phyloP scores from a whole-genome alignment of 2,113 vertebrate species.

The Tonatia bakeri region DNA sequence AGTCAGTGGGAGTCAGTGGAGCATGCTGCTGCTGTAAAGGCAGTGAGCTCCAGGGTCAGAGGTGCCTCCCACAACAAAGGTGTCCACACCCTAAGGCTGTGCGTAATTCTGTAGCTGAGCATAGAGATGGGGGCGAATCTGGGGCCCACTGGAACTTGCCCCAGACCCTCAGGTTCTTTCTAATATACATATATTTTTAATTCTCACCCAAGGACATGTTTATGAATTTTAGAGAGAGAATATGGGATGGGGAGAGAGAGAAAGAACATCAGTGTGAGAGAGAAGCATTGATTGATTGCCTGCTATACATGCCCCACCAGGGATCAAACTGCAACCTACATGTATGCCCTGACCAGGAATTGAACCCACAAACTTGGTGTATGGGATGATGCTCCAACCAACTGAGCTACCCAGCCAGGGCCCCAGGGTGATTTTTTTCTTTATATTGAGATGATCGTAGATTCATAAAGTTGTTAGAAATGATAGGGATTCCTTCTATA shows the following conservation, averaged over 20 bases:
- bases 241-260: no score
- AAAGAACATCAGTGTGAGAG: no score
- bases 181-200: no score
- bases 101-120: background rate
- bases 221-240: no score
- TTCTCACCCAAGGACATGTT: no score
- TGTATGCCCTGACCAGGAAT: no score
- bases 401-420: background rate
- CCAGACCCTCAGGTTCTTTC: background rate
- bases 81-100: background rate
- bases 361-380: no score
- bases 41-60: slow-evolving; percentile 9
- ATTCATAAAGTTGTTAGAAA: background rate
- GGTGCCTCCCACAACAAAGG: background rate
- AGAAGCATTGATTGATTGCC: no score
- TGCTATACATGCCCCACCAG: no score
- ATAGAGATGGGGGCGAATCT: background rate
- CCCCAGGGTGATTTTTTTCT: background rate
- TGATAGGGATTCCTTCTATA: background rate
- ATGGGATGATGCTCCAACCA: no score
- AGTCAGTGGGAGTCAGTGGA: slow-evolving; percentile 6
- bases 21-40: background rate
- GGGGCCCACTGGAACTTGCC: background rate
- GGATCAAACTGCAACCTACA: no score
- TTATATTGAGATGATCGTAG: background rate